These are phyloP conservation scores for Polydrusus cervinus DNA, from an alignment of 2,888 invertebrate species.

Conservation along the genomic window DNA sequence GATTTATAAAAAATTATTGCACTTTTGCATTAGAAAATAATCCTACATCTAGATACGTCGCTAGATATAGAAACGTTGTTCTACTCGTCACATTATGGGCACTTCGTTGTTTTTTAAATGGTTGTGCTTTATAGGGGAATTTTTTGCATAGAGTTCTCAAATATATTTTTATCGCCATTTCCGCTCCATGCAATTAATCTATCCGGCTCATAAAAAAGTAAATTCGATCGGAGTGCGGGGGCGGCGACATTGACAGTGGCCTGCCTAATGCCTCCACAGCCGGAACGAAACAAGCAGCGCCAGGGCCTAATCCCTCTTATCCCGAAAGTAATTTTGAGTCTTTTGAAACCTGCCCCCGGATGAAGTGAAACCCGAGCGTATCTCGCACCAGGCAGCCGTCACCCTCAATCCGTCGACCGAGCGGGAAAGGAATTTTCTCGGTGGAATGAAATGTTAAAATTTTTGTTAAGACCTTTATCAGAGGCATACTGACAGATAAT, in stretches of 20 bases:
- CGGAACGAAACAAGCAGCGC: conserved; percentile 56
- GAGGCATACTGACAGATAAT: conserved; percentile 50
- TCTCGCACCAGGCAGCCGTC: conserved; percentile 56
- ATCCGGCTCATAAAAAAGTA: conserved; percentile 48
- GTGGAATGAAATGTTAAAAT: conserved; percentile 53
- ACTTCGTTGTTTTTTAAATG: too few relatives aligned
- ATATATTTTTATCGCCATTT: conserved; percentile 15
- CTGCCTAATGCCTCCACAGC: conserved; percentile 51
- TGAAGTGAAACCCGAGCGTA: conserved; percentile 58
- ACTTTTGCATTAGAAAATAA: too few relatives aligned
- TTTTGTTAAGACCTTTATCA: conserved; percentile 53
- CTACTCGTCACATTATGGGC: too few relatives aligned
- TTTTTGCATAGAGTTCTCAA: background rate
- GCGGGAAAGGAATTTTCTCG: conserved; percentile 53
- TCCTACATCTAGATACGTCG: too few relatives aligned
- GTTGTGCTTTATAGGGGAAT: too few relatives aligned
- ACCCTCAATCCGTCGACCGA: conserved; percentile 53
- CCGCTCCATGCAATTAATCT: conserved; percentile 47
- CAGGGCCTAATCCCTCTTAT: conserved; percentile 76
- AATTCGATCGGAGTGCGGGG: conserved; percentile 53
- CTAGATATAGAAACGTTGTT: too few relatives aligned
- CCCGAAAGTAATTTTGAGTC: conserved; percentile 79
- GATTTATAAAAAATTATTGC: too few relatives aligned
- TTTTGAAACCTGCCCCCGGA: conserved; percentile 74
- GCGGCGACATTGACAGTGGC: conserved; percentile 51